Conservation (phyloP, 2,888 invertebrate genomes). For the Rhimphoctona megacephalus region DNA sequence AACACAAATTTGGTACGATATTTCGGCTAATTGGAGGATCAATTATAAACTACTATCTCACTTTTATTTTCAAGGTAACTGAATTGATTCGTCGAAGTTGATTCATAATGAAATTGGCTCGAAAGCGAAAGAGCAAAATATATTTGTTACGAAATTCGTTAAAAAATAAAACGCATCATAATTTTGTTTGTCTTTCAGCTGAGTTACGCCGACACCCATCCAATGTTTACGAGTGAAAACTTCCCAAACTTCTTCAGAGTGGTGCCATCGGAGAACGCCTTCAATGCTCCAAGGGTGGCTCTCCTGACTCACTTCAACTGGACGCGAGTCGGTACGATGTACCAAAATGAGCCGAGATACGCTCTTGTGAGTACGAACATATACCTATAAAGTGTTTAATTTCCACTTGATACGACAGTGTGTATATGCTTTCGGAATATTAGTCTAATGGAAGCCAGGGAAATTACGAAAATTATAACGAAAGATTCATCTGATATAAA, state of each 20-base stretch:
- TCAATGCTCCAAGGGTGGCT: conserved; percentile 96
- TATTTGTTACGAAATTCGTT: background rate
- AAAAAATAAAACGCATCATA: conserved; percentile 33
- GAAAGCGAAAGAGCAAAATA: background rate
- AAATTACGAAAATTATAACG: background rate
- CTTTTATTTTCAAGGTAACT: background rate
- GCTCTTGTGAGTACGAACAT: conserved; percentile 89
- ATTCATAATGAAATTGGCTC: background rate
- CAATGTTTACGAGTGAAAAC: conserved; percentile 96
- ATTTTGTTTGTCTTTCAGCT: conserved; percentile 87
- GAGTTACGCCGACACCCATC: conserved; percentile 98
- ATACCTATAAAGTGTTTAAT: conserved; percentile 12
- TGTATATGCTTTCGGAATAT: background rate
- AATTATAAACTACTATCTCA: background rate
- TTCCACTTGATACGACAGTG: background rate
- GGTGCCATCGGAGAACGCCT: conserved; percentile 98
- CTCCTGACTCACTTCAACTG: conserved; percentile 97
- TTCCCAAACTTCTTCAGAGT: conserved; percentile 99
- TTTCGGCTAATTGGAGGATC: background rate
- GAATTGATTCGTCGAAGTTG: background rate
- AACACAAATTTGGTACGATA: background rate
- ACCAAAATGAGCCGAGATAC: conserved; percentile 97
- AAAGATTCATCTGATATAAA: background rate
- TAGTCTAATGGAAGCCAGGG: background rate
- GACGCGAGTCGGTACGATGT: conserved; percentile 98